These are phyloP conservation scores for Epinotia bilunana DNA, from an alignment of 2,888 invertebrate species.

Conservation along the genomic window DNA sequence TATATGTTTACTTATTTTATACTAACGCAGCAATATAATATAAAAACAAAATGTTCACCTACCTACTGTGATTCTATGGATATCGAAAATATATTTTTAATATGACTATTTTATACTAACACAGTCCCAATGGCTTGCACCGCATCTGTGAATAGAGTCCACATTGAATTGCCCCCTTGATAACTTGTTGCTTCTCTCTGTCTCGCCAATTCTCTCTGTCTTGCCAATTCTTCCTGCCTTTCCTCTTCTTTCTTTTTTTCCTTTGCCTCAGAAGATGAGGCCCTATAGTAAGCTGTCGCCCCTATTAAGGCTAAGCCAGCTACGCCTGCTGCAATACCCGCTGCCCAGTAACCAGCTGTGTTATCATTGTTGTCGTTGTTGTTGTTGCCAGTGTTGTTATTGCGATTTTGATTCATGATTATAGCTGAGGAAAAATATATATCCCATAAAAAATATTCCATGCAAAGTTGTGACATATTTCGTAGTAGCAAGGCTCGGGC, in stretches of 20 bases:
- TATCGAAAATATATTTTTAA: too few relatives aligned
- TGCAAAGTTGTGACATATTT: too few relatives aligned
- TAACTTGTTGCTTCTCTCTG: background rate
- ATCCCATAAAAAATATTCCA: background rate
- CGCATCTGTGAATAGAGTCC: conserved; percentile 19
- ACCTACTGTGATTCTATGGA: too few relatives aligned
- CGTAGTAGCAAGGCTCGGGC: too few relatives aligned
- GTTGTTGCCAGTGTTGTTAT: background rate
- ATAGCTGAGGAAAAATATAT: background rate
- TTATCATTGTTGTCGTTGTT: conserved; percentile 6
- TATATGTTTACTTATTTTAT: too few relatives aligned
- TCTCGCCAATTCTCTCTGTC: background rate
- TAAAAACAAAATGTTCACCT: too few relatives aligned
- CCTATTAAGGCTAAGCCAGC: conserved; percentile 24
- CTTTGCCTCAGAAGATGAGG: conserved; percentile 3
- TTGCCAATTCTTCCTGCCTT: conserved; percentile 9
- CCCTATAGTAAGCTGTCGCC: conserved; percentile 40
- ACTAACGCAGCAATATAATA: too few relatives aligned
- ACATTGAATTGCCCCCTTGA: background rate
- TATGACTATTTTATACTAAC: background rate
- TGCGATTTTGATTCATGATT: conserved; percentile 21
- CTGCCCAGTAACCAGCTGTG: conserved; percentile 29
- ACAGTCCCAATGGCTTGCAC: background rate
- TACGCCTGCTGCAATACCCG: conserved; percentile 32
- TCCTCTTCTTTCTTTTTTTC: background rate